Conservation (phyloP, 2,797 vertebrate species). For the Apogon talboti region DNA sequence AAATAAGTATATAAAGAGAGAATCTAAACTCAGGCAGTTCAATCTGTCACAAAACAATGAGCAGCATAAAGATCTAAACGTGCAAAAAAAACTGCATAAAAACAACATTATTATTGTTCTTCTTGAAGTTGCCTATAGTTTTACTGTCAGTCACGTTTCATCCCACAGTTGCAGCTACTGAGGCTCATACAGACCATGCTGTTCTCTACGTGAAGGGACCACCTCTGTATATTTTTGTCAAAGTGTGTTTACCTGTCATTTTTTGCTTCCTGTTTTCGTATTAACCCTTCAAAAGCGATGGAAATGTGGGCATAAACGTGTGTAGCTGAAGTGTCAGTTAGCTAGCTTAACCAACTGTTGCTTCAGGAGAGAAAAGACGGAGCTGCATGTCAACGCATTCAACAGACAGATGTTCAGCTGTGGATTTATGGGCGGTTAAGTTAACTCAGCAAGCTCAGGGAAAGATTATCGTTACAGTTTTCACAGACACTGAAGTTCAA, state of each 20-base stretch:
- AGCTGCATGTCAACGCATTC: constrained; percentile 31
- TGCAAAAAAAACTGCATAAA: too few species aligned
- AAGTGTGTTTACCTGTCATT: neutral
- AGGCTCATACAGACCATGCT: neutral
- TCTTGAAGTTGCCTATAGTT: too few species aligned
- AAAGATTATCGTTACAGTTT: neutral
- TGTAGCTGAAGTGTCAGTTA: neutral
- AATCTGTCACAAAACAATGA: too few species aligned
- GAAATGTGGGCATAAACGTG: neutral
- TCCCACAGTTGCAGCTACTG: neutral
- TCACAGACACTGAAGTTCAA: neutral
- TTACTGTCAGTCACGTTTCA: constrained; percentile 12
- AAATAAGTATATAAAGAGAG: too few species aligned
- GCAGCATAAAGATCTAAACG: too few species aligned
- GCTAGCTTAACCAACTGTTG: neutral
- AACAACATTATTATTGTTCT: too few species aligned
- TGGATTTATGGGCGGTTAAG: constrained; percentile 19
- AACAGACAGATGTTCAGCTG: constrained; percentile 57
- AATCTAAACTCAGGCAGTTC: too few species aligned
- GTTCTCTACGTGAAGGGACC: neutral
- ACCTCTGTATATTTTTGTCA: neutral
- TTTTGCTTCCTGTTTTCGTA: neutral
- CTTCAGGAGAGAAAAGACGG: constrained; percentile 3
- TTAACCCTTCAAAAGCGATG: neutral
- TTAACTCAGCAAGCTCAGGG: neutral